phyloP scores from a whole-genome alignment of 2,797 vertebrate species.

The Alectoris magna region DNA sequence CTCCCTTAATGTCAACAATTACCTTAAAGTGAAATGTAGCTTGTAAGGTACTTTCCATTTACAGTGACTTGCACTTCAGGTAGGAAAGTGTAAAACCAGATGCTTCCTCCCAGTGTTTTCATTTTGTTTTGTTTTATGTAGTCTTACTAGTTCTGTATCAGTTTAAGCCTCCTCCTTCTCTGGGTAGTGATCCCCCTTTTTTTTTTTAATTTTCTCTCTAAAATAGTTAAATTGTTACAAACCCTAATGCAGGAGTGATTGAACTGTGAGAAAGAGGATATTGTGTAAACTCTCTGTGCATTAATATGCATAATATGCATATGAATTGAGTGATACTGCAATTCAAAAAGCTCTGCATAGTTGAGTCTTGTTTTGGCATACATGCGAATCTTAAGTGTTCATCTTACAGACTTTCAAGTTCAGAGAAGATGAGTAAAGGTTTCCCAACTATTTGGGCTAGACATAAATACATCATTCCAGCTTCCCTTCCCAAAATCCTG shows the following conservation, averaged over 20 bases:
- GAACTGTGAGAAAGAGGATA: not conserved
- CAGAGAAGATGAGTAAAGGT: not conserved
- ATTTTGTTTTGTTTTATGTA: not conserved
- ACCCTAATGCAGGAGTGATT: not conserved
- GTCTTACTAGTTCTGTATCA: not conserved
- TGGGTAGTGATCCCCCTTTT: not conserved
- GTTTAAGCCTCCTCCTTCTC: not conserved
- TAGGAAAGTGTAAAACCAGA: not conserved
- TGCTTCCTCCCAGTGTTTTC: not conserved
- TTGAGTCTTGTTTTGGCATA: conserved; percentile 19
- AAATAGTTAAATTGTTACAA: conserved; percentile 2
- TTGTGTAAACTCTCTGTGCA: not conserved
- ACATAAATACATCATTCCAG: conserved; percentile 21
- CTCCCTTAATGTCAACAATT: conserved; percentile 15
- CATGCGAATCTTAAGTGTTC: conserved; percentile 45
- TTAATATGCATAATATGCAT: not conserved
- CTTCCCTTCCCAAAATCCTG: not conserved
- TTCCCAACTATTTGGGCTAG: not conserved
- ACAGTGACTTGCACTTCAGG: not conserved
- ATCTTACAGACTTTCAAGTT: conserved; percentile 23
- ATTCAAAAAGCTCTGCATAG: conserved; percentile 29
- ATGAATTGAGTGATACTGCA: conserved; percentile 25
- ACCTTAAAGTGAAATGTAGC: not conserved
- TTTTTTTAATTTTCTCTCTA: not conserved
- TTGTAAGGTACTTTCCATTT: conserved; percentile 3